A percentile compares a stretch with the other conserved stretches of the same genome.
These are phyloP conservation scores for Ditula angustiorana DNA, from an alignment of 2,888 invertebrate species.

Conservation along the genomic window DNA sequence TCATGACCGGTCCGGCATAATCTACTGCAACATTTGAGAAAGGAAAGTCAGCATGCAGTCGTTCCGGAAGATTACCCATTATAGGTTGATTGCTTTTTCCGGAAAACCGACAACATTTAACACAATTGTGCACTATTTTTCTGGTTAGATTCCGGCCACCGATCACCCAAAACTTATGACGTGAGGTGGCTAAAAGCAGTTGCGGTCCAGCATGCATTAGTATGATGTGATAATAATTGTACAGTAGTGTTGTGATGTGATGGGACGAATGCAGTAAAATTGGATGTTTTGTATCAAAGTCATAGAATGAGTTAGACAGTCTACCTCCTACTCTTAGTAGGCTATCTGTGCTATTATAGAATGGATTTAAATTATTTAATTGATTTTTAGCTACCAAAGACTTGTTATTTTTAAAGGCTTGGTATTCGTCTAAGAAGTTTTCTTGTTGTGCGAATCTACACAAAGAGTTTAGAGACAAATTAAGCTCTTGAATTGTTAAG, in stretches of 20 bases:
- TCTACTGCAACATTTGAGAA: slow-evolving; percentile 43
- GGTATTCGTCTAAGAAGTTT: neutral
- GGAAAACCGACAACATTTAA: slow-evolving; percentile 37
- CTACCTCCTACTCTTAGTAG: neutral
- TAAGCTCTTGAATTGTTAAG: neutral
- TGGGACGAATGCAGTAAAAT: slow-evolving; percentile 28
- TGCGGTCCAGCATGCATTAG: slow-evolving; percentile 43
- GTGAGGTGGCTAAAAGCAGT: slow-evolving; percentile 36
- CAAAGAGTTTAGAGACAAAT: neutral
- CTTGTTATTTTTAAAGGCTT: neutral
- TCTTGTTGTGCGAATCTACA: neutral
- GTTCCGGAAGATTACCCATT: slow-evolving; percentile 44
- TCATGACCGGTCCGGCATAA: slow-evolving; percentile 45
- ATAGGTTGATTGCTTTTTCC: slow-evolving; percentile 41
- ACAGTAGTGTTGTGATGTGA: slow-evolving; percentile 29
- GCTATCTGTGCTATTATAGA: neutral
- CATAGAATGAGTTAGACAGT: neutral
- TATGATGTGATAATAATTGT: slow-evolving; percentile 30
- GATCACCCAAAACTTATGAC: slow-evolving; percentile 43
- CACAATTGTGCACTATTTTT: slow-evolving; percentile 34
- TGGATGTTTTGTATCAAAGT: slow-evolving; percentile 13
- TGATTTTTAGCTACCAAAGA: neutral
- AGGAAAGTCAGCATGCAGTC: slow-evolving; percentile 40
- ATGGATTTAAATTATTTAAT: neutral
- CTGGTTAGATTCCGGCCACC: slow-evolving; percentile 40